These are phyloP conservation scores for Chionodraco myersi DNA, from an alignment of 2,113 vertebrate genomes.

Conservation along the genomic window DNA sequence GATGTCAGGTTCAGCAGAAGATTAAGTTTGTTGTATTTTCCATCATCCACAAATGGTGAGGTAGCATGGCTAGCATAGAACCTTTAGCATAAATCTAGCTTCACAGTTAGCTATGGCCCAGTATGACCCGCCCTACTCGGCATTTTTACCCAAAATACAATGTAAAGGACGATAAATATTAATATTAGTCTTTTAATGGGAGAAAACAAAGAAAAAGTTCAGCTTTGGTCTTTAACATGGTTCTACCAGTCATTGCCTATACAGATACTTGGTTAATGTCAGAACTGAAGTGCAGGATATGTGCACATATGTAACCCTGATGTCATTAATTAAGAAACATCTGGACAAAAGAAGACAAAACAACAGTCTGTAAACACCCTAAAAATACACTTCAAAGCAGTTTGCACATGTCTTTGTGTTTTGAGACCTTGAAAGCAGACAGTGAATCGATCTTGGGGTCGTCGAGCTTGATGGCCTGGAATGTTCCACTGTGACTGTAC, in stretches of 20 bases:
- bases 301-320: not conserved
- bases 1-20: too few relatives aligned
- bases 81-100: too few relatives aligned
- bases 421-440: constrained; percentile 89
- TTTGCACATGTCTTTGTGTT: constrained; percentile 14
- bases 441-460: constrained; percentile 92
- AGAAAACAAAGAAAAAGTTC: not conserved
- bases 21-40: too few relatives aligned
- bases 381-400: constrained; percentile 28
- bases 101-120: too few relatives aligned
- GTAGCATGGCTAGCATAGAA: too few relatives aligned
- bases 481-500: constrained; percentile 97
- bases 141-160: not conserved
- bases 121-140: too few relatives aligned
- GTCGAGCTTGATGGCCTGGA: constrained; percentile 93
- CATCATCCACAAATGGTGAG: too few relatives aligned
- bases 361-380: constrained; percentile 5
- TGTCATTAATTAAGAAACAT: constrained; percentile 36
- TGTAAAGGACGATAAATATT: not conserved
- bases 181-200: not conserved
- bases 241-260: not conserved
- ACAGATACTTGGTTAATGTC: not conserved
- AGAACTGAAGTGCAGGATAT: not conserved
- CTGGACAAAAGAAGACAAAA: constrained; percentile 16
- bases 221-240: not conserved